phyloP scores from a whole-genome alignment of 1,140 invertebrate genomes.

The Scylla paramamosain region DNA sequence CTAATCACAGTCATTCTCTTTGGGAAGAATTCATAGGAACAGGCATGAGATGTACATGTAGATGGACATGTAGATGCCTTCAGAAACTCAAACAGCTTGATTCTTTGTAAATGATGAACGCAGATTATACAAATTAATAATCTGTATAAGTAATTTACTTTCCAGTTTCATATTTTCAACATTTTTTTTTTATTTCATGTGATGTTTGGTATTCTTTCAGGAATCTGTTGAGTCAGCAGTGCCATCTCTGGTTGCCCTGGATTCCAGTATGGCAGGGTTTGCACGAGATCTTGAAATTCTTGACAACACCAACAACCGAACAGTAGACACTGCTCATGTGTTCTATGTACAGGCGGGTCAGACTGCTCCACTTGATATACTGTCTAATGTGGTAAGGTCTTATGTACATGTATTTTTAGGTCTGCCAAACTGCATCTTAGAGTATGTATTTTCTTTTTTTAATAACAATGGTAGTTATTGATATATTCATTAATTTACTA shows the following conservation, averaged over 20 bases:
- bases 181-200: background rate
- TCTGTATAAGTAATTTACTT: background rate
- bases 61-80: no score
- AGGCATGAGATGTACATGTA: no score
- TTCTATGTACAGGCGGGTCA: constrained; percentile 96
- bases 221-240: constrained; percentile 80
- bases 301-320: constrained; percentile 90
- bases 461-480: background rate
- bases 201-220: constrained; percentile 73
- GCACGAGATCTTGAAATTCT: constrained; percentile 87
- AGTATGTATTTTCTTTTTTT: background rate
- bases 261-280: constrained; percentile 87
- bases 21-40: no score
- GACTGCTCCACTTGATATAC: constrained; percentile 87
- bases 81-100: no score
- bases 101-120: no score
- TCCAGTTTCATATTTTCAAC: background rate
- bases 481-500: background rate
- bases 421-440: background rate
- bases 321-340: constrained; percentile 95
- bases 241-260: constrained; percentile 88
- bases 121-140: background rate
- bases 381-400: constrained; percentile 88
- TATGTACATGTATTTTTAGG: constrained; percentile 63
- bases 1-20: no score